phyloP scores from a whole-genome alignment of 2,113 vertebrate genomes.

The Circaetus gallicus region DNA sequence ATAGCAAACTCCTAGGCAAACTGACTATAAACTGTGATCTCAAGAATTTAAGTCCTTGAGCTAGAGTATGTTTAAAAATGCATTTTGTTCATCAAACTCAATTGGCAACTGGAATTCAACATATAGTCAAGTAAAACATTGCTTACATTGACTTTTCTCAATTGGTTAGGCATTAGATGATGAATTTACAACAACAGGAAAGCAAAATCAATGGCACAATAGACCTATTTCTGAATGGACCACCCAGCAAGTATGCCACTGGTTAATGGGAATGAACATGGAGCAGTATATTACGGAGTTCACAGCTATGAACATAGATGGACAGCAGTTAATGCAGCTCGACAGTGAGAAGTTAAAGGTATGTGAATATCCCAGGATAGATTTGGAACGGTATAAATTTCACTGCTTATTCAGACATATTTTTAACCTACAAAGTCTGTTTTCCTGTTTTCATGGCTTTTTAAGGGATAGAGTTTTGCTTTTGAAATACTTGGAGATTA shows the following conservation, averaged over 20 bases:
- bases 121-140: neutral
- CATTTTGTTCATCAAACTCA: neutral
- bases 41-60: neutral
- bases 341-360: conserved; percentile 90
- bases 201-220: conserved; percentile 89
- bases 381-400: neutral
- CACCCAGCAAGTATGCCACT: conserved; percentile 87
- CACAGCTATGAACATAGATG: conserved; percentile 79
- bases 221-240: conserved; percentile 86
- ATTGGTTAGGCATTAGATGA: conserved; percentile 82
- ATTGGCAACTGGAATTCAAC: neutral
- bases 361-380: neutral
- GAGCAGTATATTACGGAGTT: conserved; percentile 88
- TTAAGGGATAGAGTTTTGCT: neutral
- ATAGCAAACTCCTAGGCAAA: neutral
- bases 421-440: neutral
- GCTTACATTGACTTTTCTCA: neutral
- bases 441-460: neutral
- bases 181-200: conserved; percentile 75
- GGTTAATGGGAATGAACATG: conserved; percentile 88
- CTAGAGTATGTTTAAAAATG: neutral
- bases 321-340: conserved; percentile 81
- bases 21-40: neutral
- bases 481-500: neutral
- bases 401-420: neutral